Percentiles rank a stretch among this genome's conserved stretches.
Conservation (phyloP, 2,888 invertebrate genomes). For the Drosophila peninsularis region DNA sequence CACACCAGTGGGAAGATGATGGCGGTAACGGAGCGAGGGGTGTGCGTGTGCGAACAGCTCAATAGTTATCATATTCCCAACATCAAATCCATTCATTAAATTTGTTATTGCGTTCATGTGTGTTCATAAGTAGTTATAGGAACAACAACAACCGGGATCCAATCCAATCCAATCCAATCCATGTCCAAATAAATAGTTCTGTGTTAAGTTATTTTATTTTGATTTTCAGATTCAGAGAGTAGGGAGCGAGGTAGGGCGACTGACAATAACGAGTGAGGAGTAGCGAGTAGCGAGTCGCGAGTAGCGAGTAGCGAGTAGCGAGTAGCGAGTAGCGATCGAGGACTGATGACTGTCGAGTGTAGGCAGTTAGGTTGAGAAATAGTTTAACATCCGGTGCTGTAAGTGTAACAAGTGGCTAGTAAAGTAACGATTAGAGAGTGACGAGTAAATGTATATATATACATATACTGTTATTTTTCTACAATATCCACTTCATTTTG, state of each 20-base stretch:
- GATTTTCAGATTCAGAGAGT: background rate
- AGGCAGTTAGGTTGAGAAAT: background rate
- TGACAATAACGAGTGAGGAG: background rate
- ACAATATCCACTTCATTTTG: background rate
- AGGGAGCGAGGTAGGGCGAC: background rate
- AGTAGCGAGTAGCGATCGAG: background rate
- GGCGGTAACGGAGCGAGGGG: background rate
- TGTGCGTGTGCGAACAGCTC: background rate
- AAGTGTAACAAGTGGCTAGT: background rate
- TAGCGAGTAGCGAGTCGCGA: background rate
- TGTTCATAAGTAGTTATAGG: background rate
- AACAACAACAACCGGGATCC: background rate
- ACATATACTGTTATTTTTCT: background rate
- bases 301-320: background rate
- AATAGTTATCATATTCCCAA: background rate
- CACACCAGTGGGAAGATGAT: background rate
- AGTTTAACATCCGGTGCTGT: background rate
- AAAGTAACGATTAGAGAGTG: background rate
- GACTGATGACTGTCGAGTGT: no score
- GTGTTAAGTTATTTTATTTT: background rate
- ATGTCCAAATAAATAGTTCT: constrained; percentile 10
- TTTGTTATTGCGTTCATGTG: background rate
- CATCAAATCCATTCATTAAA: background rate
- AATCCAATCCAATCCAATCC: background rate
- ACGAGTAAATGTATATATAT: background rate